Conservation (phyloP, 2,797 vertebrate species). For the Apodemus agrarius region DNA sequence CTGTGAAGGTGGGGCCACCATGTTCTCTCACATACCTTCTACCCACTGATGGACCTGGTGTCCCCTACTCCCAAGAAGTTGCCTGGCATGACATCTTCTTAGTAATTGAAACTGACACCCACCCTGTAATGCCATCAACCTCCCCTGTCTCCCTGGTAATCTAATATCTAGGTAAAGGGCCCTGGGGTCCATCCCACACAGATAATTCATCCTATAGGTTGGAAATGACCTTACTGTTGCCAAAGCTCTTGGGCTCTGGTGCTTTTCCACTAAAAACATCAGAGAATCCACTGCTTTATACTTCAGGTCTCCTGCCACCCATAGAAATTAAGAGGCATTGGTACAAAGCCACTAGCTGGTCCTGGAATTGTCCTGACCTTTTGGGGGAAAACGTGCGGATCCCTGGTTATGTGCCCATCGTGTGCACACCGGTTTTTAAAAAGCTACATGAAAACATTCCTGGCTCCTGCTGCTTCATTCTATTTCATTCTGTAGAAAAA, state of each 20-base stretch:
- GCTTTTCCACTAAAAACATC: not conserved
- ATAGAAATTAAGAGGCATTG: fast-evolving
- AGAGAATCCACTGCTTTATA: too few relatives aligned
- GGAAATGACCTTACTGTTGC: not conserved
- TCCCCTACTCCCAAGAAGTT: not conserved
- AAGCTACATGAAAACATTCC: not conserved
- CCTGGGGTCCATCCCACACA: not conserved
- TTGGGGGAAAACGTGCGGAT: fast-evolving
- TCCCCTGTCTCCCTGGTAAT: not conserved
- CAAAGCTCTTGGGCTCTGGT: too few relatives aligned
- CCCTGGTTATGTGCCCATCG: fast-evolving
- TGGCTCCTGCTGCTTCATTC: not conserved
- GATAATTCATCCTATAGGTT: too few relatives aligned
- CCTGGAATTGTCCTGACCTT: not conserved
- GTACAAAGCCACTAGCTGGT: not conserved
- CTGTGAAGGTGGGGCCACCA: fast-evolving
- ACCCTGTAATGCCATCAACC: not conserved
- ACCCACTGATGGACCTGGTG: not conserved
- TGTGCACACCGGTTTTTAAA: too few relatives aligned
- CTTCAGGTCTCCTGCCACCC: not conserved
- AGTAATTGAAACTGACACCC: not conserved
- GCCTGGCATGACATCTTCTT: fast-evolving
- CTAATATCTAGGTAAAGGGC: fast-evolving
- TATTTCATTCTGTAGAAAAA: not conserved
- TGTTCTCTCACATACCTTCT: not conserved